Conservation (phyloP, 2,113 vertebrate genomes). For the Brachypodius melanocephalos region DNA sequence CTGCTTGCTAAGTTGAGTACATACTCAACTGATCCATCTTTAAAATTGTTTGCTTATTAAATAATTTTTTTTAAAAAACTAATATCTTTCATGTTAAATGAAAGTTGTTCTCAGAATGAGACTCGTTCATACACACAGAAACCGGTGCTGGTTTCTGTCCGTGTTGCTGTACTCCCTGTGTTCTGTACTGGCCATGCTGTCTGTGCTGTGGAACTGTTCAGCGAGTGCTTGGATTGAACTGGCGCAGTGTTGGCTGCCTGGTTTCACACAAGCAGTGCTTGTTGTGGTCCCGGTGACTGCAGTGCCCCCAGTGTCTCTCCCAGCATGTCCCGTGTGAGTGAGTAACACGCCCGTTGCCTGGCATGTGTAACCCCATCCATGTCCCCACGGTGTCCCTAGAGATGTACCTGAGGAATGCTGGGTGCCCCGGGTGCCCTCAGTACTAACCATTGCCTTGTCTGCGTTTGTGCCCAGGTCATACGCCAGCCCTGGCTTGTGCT, state of each 20-base stretch:
- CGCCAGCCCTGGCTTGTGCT: slow-evolving; percentile 96
- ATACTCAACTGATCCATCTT: background rate
- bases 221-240: slow-evolving; percentile 71
- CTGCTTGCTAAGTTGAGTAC: background rate
- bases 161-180: background rate
- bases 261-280: slow-evolving; percentile 31
- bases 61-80: background rate
- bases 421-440: slow-evolving; percentile 12
- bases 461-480: slow-evolving; percentile 92
- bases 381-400: slow-evolving; percentile 38
- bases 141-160: slow-evolving; percentile 5
- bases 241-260: slow-evolving; percentile 61
- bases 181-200: background rate
- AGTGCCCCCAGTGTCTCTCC: background rate
- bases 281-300: slow-evolving; percentile 17
- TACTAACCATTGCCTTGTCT: slow-evolving; percentile 80
- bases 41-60: background rate
- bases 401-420: slow-evolving; percentile 67
- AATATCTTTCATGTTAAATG: background rate
- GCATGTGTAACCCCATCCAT: slow-evolving; percentile 70
- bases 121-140: background rate
- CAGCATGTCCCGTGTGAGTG: slow-evolving; percentile 61
- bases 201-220: slow-evolving; percentile 54
- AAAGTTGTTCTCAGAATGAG: slow-evolving; percentile 76
- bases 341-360: slow-evolving; percentile 53